These are phyloP conservation scores for Pitangus sulphuratus DNA, from an alignment of 2,797 vertebrate genomes.

Conservation along the genomic window DNA sequence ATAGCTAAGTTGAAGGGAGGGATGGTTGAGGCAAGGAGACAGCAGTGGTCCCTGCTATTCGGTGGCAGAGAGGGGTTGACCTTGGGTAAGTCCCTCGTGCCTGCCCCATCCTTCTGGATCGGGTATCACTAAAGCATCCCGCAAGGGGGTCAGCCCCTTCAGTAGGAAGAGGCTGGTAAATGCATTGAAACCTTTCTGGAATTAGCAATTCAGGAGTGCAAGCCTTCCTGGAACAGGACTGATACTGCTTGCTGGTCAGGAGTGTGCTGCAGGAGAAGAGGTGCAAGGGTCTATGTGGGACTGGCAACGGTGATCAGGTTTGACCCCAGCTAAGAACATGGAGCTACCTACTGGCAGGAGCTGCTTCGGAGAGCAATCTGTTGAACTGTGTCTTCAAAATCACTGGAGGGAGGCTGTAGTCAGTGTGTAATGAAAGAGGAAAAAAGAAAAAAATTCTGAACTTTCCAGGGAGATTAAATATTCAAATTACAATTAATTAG, in stretches of 20 bases:
- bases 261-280: neutral
- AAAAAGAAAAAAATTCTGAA: neutral
- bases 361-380: conserved; percentile 13
- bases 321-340: neutral
- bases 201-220: neutral
- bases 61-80: neutral
- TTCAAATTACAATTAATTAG: conserved; percentile 13
- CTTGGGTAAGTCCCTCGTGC: neutral
- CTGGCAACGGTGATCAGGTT: rapidly evolving
- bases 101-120: neutral
- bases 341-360: neutral
- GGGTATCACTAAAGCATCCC: neutral
- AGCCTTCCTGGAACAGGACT: neutral
- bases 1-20: neutral
- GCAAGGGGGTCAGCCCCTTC: neutral
- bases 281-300: neutral
- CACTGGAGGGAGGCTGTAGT: neutral
- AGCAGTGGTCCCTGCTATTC: neutral
- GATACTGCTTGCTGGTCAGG: rapidly evolving
- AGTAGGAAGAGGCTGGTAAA: neutral
- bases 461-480: conserved; percentile 8
- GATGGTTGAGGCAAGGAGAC: neutral
- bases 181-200: conserved; percentile 24
- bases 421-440: neutral
- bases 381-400: conserved; percentile 23